Evolutionary conservation across 2,113 vertebrate species (phyloP).

Genomic region (Alces alces): DNA sequence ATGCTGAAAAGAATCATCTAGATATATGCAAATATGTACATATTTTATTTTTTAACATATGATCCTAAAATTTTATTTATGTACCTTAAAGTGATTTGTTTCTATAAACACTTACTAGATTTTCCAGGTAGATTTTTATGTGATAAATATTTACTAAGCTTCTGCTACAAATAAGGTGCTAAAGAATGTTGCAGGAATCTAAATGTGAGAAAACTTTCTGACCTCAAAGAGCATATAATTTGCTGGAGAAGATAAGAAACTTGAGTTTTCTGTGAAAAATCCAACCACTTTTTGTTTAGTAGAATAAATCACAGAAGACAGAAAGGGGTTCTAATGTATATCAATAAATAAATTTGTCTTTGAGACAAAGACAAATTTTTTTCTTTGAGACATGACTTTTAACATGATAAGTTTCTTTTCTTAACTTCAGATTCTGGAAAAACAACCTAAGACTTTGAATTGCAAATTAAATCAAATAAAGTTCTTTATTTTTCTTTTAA

Average conservation of each 20-base stretch:
- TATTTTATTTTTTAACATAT: not conserved
- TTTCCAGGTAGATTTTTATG: not conserved
- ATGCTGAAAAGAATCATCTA: not conserved
- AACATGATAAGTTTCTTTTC: not conserved
- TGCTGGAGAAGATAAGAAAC: not conserved
- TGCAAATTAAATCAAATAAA: constrained; percentile 14
- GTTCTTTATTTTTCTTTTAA: not conserved
- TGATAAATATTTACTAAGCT: not conserved
- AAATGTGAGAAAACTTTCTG: not conserved
- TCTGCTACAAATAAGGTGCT: not conserved
- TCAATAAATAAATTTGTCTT: not conserved
- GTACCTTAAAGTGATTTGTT: not conserved
- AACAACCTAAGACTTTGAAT: not conserved
- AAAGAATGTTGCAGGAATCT: not conserved
- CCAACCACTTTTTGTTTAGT: not conserved
- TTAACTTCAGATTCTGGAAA: not conserved
- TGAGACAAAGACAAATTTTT: not conserved
- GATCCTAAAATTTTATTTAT: not conserved
- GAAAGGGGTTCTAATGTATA: not conserved
- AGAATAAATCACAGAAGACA: not conserved
- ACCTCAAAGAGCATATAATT: not conserved
- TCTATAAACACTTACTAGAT: not conserved
- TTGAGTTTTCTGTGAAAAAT: not conserved
- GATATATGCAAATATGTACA: not conserved
- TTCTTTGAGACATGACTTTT: not conserved